Evolutionary conservation across 2,797 vertebrate genomes (phyloP).

Genomic region (Aselliscus stoliczkanus): DNA sequence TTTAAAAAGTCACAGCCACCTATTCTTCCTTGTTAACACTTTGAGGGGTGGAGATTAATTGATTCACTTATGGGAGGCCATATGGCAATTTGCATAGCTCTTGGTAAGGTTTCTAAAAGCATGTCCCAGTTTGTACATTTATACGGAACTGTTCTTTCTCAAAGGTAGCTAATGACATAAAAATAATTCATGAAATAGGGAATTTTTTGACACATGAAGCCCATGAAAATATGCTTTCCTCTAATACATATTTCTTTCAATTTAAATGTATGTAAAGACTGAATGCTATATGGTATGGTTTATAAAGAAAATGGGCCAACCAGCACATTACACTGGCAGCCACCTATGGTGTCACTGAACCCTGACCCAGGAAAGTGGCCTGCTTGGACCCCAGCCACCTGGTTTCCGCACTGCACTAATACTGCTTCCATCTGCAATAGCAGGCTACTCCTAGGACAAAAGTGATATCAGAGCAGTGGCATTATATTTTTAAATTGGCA

Average conservation of each 20-base stretch:
- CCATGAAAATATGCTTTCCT: background rate
- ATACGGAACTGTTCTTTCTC: background rate
- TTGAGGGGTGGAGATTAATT: background rate
- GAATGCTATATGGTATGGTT: background rate
- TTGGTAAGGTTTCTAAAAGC: conserved; percentile 6
- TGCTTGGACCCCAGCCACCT: background rate
- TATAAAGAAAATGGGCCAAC: background rate
- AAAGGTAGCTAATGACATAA: background rate
- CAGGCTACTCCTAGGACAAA: background rate
- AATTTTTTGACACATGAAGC: background rate
- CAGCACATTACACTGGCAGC: background rate
- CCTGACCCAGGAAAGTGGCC: background rate
- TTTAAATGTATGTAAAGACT: background rate
- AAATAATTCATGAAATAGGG: background rate
- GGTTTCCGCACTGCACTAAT: background rate
- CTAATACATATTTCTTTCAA: background rate
- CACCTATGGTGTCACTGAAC: background rate
- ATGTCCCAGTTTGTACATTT: background rate
- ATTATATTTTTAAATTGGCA: background rate
- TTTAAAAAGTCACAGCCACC: background rate
- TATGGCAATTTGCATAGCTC: background rate
- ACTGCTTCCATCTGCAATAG: background rate
- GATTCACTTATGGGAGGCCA: background rate
- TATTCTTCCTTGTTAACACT: background rate
- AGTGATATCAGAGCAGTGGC: background rate